phyloP scores from a whole-genome alignment of 2,888 invertebrate genomes.

The Exephanes ischioxanthus region DNA sequence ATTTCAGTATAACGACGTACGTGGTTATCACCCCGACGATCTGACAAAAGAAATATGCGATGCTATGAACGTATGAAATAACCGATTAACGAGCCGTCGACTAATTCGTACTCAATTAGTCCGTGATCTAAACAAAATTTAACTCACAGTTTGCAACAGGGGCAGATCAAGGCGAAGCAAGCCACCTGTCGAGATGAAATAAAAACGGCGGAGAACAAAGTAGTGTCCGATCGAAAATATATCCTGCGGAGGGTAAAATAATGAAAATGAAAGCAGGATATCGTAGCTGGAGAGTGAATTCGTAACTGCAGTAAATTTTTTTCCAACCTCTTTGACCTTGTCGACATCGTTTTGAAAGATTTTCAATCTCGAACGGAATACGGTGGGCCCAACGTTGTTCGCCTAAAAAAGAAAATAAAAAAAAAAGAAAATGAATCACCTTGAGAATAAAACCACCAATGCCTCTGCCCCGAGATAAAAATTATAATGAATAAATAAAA shows the following conservation, averaged over 20 bases:
- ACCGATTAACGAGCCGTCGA: not conserved
- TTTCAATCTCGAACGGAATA: not conserved
- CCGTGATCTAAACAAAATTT: not conserved
- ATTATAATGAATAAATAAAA: too few relatives aligned
- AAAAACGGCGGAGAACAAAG: slow-evolving; percentile 12
- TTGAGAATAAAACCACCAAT: too few relatives aligned
- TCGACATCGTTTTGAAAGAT: not conserved
- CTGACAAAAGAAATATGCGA: not conserved
- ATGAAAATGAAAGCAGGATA: not conserved
- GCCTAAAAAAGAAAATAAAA: not conserved
- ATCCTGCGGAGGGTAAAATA: not conserved
- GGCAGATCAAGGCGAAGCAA: slow-evolving; percentile 22
- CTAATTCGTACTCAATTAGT: not conserved
- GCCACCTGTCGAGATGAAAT: not conserved
- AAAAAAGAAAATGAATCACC: not conserved
- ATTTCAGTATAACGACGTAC: slow-evolving; percentile 11
- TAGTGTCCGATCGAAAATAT: slow-evolving; percentile 27
- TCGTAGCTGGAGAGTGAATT: not conserved
- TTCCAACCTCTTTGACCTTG: slow-evolving; percentile 2
- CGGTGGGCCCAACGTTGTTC: not conserved
- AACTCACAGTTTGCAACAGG: slow-evolving; percentile 20
- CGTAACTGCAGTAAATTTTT: not conserved
- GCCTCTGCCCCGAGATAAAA: too few relatives aligned
- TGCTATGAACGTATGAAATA: not conserved
- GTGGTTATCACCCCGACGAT: slow-evolving; percentile 5